Evolutionary conservation across 30 jellyfish, hydroid and myxozoan genomes (phyloP).

Genomic region (Turritopsis dohrnii): DNA sequence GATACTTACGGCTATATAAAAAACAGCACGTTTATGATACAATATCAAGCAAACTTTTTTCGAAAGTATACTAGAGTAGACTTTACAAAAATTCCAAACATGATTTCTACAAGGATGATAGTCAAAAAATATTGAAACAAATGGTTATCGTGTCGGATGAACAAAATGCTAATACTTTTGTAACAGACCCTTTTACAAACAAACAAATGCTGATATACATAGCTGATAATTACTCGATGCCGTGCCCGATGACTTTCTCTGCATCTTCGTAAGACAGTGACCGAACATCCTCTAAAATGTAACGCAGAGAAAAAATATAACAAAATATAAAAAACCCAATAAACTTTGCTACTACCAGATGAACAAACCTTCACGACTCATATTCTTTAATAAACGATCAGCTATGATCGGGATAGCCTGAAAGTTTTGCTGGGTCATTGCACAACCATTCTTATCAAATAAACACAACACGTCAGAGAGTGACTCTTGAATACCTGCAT

Average conservation of each 20-base stretch:
- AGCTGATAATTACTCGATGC: constrained; percentile 21
- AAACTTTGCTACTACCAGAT: background rate
- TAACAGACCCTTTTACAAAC: background rate
- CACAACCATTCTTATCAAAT: constrained; percentile 5
- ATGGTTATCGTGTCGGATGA: too few species aligned
- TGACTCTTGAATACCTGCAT: constrained; percentile 15
- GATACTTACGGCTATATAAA: too few species aligned
- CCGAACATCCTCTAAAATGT: constrained; percentile 14
- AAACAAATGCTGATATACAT: background rate
- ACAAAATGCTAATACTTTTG: too few species aligned
- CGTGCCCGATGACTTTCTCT: constrained; percentile 23
- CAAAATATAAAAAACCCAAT: background rate
- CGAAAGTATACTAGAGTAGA: too few species aligned
- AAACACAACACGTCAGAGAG: constrained; percentile 1
- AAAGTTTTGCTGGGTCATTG: background rate
- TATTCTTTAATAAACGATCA: constrained; percentile 22
- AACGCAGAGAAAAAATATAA: background rate
- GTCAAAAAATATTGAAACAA: too few species aligned
- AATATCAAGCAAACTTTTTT: too few species aligned
- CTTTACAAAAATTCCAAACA: too few species aligned
- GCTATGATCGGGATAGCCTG: constrained; percentile 26
- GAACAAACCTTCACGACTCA: constrained; percentile 19
- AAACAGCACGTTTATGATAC: too few species aligned
- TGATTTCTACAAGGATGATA: too few species aligned
- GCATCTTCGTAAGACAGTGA: constrained; percentile 12